Base-by-base conservation (phyloP, 2,113 vertebrate species). In the Carassius gibelio region DNA sequence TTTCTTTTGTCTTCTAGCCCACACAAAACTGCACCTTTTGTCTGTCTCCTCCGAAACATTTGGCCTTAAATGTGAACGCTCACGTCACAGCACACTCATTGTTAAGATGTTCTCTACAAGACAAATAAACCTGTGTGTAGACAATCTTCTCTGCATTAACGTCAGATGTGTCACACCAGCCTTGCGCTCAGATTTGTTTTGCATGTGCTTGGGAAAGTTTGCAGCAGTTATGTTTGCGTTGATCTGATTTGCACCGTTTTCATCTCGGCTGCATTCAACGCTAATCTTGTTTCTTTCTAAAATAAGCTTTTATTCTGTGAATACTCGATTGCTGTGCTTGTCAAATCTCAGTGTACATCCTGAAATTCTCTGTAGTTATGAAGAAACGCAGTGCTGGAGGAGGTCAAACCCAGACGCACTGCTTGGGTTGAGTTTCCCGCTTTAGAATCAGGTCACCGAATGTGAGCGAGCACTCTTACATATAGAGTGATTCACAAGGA, bases 341-440 rank as follows among this genome's bases (percentile, higher is more conserved):
- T 45, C 19, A 10, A 62, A 57, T n/a, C 57, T 38, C 55, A 0
- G 4, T 11, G 66, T 79, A 61, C 34, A 38, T 38, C 5, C 11
- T 61, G 21, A 80, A 64, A 64, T 66, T 13, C 19, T 80, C 59
- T 80, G 6, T 23, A 6, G n/a, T 69, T 5, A 8, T 68, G 36
- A 45, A n/a, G 11, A 42, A 64, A 17, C 21, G 34, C 86, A 34
- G 42, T 13, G 15, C 50, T 34, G 48, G 59, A 76, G 36, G 76
- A 59, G 86, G 36, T 81, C 77, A 69, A 38, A 61, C 34, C 74
- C 50, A 36, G 26, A 38, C 52, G 83, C 15, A 19, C 30, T 59
- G 62, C 57, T 34, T 23, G 82, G 38, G 68, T 87, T 38, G 36
- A 7, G 50, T 69, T 82, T 82, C 48, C 75, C 4, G 36, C 75